Percentiles rank a stretch among this genome's conserved stretches.
These are phyloP conservation scores for Lycocorax pyrrhopterus DNA, from an alignment of 2,113 vertebrate species.

Conservation along the genomic window DNA sequence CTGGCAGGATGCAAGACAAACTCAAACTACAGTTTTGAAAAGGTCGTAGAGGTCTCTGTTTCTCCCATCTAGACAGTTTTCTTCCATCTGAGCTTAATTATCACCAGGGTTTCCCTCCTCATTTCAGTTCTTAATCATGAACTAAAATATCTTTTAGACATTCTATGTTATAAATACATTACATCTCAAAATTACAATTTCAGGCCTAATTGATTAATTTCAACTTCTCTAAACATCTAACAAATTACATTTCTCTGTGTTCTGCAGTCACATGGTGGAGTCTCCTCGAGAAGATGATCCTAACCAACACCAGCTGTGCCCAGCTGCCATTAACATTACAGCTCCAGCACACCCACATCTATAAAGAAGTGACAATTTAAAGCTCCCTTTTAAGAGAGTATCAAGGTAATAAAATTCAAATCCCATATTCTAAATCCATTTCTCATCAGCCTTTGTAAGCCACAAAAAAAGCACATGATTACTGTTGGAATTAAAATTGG, in stretches of 20 bases:
- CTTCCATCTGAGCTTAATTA: slow-evolving; percentile 13
- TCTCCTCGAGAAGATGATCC: neutral
- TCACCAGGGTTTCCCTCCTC: neutral
- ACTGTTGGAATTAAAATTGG: slow-evolving; percentile 9
- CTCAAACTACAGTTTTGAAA: neutral
- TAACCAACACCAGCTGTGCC: neutral
- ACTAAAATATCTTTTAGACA: neutral
- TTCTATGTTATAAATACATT: neutral
- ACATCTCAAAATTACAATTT: neutral
- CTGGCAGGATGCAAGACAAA: neutral
- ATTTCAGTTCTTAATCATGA: neutral
- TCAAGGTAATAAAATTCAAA: slow-evolving; percentile 41
- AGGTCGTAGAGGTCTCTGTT: neutral
- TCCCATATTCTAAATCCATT: slow-evolving; percentile 17
- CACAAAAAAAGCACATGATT: neutral
- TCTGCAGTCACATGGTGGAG: neutral
- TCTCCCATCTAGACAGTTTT: neutral
- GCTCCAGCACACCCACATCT: neutral
- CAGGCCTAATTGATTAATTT: neutral
- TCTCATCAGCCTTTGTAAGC: neutral
- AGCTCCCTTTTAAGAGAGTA: slow-evolving; percentile 14
- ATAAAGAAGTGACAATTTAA: neutral
- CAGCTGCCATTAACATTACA: neutral
- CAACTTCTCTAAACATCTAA: neutral
- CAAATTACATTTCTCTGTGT: neutral